These are phyloP conservation scores for Chinchilla lanigera DNA, from an alignment of 2,113 vertebrate species.

Conservation along the genomic window DNA sequence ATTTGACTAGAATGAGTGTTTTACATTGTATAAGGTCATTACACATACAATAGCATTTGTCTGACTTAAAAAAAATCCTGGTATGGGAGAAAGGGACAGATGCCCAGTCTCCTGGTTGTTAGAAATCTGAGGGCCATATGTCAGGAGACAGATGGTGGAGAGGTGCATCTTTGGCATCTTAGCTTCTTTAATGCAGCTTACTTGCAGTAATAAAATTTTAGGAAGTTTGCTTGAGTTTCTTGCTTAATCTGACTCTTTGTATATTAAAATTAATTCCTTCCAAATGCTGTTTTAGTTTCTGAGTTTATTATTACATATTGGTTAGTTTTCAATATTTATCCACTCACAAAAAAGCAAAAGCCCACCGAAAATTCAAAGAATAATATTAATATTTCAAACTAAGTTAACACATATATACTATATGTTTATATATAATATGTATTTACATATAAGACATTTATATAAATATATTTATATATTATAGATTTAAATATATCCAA, in stretches of 20 bases:
- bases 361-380: not conserved
- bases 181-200: not conserved
- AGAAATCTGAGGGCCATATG: not conserved
- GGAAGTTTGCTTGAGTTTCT: not conserved
- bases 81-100: not conserved
- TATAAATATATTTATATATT: not conserved
- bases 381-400: not conserved
- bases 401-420: not conserved
- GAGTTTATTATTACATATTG: not conserved
- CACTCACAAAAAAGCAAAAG: not conserved
- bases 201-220: not conserved
- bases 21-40: not conserved
- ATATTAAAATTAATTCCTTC: not conserved
- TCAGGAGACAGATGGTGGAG: not conserved
- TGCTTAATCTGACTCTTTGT: not conserved
- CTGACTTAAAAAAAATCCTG: not conserved
- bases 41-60: not conserved
- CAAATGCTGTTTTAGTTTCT: not conserved
- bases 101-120: not conserved
- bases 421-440: not conserved
- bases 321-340: not conserved
- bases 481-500: no score
- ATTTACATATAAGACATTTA: no score
- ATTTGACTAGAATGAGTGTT: not conserved
- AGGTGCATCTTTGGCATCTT: not conserved